phyloP scores from a whole-genome alignment of 2,888 invertebrate species.

The Nomada flava region DNA sequence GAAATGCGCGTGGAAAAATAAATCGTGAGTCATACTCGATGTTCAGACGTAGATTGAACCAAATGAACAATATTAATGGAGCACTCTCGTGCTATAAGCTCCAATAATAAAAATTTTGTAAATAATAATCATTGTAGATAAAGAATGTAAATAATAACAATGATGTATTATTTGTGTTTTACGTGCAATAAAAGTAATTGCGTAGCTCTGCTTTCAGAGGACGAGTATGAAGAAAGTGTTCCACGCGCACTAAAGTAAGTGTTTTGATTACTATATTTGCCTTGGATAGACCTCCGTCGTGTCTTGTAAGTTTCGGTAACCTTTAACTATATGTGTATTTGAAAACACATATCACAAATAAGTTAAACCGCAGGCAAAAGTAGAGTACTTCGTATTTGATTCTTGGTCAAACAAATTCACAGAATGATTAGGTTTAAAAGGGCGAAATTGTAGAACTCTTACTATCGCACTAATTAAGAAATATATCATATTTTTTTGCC shows the following conservation, averaged over 20 bases:
- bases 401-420: too few species aligned
- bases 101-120: neutral
- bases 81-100: neutral
- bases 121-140: neutral
- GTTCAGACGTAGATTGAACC: conserved; percentile 11
- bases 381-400: too few species aligned
- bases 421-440: too few species aligned
- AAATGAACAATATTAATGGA: conserved; percentile 25
- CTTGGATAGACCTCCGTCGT: too few species aligned
- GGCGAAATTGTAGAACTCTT: too few species aligned
- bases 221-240: neutral
- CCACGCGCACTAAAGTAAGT: neutral
- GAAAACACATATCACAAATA: too few species aligned
- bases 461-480: too few species aligned
- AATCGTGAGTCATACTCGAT: conserved; percentile 21
- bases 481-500: too few species aligned
- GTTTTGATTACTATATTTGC: neutral
- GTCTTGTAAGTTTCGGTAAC: too few species aligned
- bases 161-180: neutral
- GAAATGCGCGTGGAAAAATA: conserved; percentile 36
- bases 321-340: too few species aligned
- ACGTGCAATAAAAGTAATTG: neutral
- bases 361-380: too few species aligned
- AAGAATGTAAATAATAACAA: too few species aligned
- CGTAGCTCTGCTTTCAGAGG: neutral